Conservation (phyloP, 92 coral and sea anemone species). For the Phymanthus crucifer region DNA sequence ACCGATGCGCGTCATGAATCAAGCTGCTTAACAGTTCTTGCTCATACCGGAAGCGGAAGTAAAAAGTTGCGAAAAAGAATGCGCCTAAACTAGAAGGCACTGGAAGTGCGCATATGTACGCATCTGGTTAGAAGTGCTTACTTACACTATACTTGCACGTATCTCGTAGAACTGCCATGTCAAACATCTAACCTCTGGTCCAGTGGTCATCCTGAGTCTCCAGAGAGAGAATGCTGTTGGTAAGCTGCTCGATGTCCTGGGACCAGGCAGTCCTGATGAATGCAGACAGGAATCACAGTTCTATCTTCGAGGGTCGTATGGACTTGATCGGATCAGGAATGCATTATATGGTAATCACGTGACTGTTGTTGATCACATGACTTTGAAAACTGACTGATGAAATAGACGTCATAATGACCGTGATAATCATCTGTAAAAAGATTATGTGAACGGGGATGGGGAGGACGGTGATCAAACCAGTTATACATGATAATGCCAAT, state of each 20-base stretch:
- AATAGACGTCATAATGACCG: not conserved
- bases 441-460: not conserved
- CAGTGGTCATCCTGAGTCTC: constrained; percentile 69
- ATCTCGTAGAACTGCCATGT: constrained; percentile 51
- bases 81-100: too few relatives aligned
- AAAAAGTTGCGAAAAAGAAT: too few relatives aligned
- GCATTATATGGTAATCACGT: constrained; percentile 80
- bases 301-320: constrained; percentile 89
- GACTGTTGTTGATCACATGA: not conserved
- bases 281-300: constrained; percentile 87
- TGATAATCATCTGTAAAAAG: too few relatives aligned
- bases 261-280: constrained; percentile 76
- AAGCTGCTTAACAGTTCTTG: too few relatives aligned
- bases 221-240: constrained; percentile 95
- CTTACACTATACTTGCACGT: not conserved
- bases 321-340: constrained; percentile 73
- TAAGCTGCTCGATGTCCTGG: constrained; percentile 80
- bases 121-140: too few relatives aligned
- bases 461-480: not conserved
- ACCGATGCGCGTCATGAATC: too few relatives aligned
- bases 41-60: too few relatives aligned
- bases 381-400: not conserved
- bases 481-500: not conserved
- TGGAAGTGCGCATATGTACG: too few relatives aligned
- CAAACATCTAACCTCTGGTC: constrained; percentile 82